A percentile compares a stretch with the other conserved stretches of the same genome.
Evolutionary conservation across 2,797 vertebrate genomes (phyloP).

Genomic region (Crypturellus tataupa): DNA sequence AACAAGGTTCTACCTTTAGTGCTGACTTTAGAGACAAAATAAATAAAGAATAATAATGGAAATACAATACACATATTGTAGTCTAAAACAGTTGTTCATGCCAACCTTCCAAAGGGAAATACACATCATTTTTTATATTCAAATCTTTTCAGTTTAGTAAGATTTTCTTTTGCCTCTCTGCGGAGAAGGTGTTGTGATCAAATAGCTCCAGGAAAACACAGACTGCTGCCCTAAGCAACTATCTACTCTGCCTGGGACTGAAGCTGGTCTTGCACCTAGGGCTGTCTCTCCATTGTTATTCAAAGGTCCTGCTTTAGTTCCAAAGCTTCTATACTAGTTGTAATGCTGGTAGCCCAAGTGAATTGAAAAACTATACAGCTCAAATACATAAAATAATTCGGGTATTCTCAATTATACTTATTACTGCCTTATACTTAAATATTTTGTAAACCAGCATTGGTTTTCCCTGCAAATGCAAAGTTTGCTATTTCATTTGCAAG

Average conservation of each 20-base stretch:
- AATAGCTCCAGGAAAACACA: neutral
- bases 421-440: neutral
- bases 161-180: neutral
- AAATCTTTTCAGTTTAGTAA: neutral
- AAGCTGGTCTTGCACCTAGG: neutral
- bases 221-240: neutral
- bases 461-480: neutral
- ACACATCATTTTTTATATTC: neutral
- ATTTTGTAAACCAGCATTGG: neutral
- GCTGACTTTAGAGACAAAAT: neutral
- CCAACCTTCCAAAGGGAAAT: neutral
- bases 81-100: neutral
- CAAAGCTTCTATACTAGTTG: neutral
- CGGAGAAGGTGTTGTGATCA: neutral
- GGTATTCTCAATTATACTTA: neutral
- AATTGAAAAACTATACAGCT: neutral
- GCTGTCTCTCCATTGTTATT: neutral
- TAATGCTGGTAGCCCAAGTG: neutral
- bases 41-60: neutral
- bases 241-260: neutral
- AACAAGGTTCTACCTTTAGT: neutral
- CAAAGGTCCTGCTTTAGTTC: neutral
- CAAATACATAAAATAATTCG: neutral
- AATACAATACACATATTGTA: neutral
- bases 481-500: slow-evolving; percentile 23